Conservation (phyloP, 2,888 invertebrate species). For the Camponotus fellah region DNA sequence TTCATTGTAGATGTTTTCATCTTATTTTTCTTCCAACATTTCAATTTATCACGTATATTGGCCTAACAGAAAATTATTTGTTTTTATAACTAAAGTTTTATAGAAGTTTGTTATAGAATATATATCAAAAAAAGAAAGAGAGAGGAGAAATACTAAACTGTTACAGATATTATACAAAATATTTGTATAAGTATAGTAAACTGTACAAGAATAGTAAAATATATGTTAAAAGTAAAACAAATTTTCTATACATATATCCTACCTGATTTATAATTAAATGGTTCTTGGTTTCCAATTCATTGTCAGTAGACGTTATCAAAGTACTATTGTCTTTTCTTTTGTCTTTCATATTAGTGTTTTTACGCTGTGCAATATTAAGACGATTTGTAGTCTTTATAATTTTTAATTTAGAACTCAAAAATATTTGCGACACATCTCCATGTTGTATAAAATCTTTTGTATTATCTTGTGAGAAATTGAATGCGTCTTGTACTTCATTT, state of each 20-base stretch:
- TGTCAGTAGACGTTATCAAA: background rate
- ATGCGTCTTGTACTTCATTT: background rate
- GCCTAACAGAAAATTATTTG: conserved; percentile 4
- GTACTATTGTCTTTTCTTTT: background rate
- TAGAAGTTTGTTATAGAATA: background rate
- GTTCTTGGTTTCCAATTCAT: background rate
- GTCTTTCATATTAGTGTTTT: background rate
- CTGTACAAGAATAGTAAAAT: background rate
- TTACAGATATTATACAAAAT: background rate
- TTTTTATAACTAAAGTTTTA: background rate
- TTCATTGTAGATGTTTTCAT: background rate
- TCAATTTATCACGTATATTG: background rate
- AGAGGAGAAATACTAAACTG: background rate
- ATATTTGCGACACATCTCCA: background rate
- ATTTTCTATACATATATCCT: background rate
- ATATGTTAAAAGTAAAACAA: background rate
- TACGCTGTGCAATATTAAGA: background rate
- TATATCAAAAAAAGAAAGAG: background rate
- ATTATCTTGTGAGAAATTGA: background rate
- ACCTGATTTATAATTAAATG: conserved; percentile 19
- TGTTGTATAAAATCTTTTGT: background rate
- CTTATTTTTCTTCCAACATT: background rate
- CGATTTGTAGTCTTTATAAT: background rate
- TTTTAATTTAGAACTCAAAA: background rate
- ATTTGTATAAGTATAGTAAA: background rate